Conservation (phyloP, 2,797 vertebrate species). For the Philypnodon macrostomus region DNA sequence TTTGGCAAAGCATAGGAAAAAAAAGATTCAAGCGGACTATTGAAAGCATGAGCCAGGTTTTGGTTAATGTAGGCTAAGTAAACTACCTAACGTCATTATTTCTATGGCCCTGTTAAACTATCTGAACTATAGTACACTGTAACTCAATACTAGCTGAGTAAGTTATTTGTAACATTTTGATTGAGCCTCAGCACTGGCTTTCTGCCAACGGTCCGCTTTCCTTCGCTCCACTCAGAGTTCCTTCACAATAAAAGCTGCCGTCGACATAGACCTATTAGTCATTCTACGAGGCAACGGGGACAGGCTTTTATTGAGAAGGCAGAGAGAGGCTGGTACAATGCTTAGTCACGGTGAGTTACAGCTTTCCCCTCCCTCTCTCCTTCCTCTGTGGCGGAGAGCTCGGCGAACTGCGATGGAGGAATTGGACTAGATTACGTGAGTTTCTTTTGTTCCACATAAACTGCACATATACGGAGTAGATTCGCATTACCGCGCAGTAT, state of each 20-base stretch:
- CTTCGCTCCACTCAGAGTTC: slow-evolving; percentile 26
- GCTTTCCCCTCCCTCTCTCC: slow-evolving; percentile 58
- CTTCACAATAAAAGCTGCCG: slow-evolving; percentile 64
- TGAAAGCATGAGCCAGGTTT: too few species aligned
- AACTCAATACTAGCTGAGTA: not conserved
- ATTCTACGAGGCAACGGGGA: slow-evolving; percentile 3
- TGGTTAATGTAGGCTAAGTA: too few species aligned
- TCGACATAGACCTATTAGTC: not conserved
- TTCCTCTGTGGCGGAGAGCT: slow-evolving; percentile 62
- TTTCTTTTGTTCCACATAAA: slow-evolving; percentile 29
- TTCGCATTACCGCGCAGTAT: not conserved
- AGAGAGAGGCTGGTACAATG: slow-evolving; percentile 70
- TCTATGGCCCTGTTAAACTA: too few species aligned
- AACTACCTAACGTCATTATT: too few species aligned
- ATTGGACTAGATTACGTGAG: slow-evolving; percentile 54
- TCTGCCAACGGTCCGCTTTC: slow-evolving; percentile 28
- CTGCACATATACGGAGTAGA: too few species aligned
- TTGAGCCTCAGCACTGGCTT: slow-evolving; percentile 32
- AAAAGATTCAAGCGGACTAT: too few species aligned
- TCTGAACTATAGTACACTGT: not conserved
- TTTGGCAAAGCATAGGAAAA: too few species aligned
- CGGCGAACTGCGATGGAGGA: slow-evolving; percentile 59
- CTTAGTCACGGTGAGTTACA: slow-evolving; percentile 91
- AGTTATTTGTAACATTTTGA: slow-evolving; percentile 21
- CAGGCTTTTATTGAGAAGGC: slow-evolving; percentile 82